Evolutionary conservation across 2,113 vertebrate genomes (phyloP), one percentile per base, ranked within the genome.

Genomic region (Labeo catla): DNA sequence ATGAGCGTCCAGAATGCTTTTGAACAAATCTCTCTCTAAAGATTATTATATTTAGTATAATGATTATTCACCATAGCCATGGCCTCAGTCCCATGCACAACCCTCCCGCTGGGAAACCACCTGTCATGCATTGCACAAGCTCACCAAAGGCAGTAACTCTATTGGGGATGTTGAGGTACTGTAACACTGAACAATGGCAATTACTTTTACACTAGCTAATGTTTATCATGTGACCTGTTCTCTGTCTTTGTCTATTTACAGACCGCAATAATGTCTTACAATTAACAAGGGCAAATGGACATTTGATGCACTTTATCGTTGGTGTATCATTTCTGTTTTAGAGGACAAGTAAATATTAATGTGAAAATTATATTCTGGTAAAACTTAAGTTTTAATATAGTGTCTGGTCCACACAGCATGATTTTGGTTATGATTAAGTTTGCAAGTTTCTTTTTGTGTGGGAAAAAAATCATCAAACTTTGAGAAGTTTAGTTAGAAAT

Each of bases 271-370:
- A 54, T 90, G 19, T 82, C 68, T 0, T 94, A 89, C 65, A 95
- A 95, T 88, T 91, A 89, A 94, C 10, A 87, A 83, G 68, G 43
- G 0, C 0, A 49, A 83, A 9, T 95, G 94, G 95, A 34, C 45
- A 1, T 95, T 95, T 50, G 91, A 92, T 3, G 90, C 86, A 2
- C 91, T 95, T 9, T 0, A 23, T 6, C 0, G 95, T 95, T 16
- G 83, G 93, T 88, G 8, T 57, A 19, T 49, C 36, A 4, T 6
- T 6, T 39, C 1, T 6, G 4, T 13, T n/a, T n/a, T n/a, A n/a
- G 21, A 39, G 43, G 9, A 28, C 28, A n/a, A 16, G 1, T 65
- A 23, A 73, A 23, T 10, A 4, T 1, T 39, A 45, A 13, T 1
- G 36, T 47, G 61, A 61, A 36, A 61, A 50, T 52, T 8, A 68